Evolutionary conservation across 2,797 vertebrate genomes (phyloP), one percentile per base, ranked within the genome.

Genomic region (Artibeus lituratus): DNA sequence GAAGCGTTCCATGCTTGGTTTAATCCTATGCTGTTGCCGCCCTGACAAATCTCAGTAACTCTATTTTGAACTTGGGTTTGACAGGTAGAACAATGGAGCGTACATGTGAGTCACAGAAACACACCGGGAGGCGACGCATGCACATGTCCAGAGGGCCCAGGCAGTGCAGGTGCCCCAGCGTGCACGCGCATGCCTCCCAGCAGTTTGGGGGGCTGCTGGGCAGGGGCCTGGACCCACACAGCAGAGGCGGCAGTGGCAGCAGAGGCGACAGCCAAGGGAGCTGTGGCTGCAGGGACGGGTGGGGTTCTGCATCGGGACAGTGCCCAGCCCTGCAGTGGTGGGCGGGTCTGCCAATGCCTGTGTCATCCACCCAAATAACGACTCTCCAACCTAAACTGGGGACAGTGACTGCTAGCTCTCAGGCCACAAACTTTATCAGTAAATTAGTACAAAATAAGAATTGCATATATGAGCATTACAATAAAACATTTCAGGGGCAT

Each of bases 71-170:
- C 29, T 42, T 65, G 26, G 51, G 10, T 42, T 72, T n/a, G 35
- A 37, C 73, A 49, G 78, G n/a, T 77, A n/a, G 26, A 44, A 72
- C 51, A 44, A 5, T 2, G 37, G 44, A 57, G n/a, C 19, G 24
- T 62, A 29, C 70, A 15, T 0, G 1, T 29, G 77, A 62, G 62
- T 44, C 26, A 44, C 1, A 32, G n/a, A 53, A 35, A 42, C 4
- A 6, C 8, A 10, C 10, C 15, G 1, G 16, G 65, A 7, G 19
- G 11, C 14, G 3, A 32, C 2, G n/a, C 15, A 1, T 39, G 19
- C 16, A 7, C 5, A 39, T 21, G 57, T 42, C 39, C n/a, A 21
- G 55, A 59, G n/a, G n/a, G 69, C 35, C 86, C 7, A 2, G 55
- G 49, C 35, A 72, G 19, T 2, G 5, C 21, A 7, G 47, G 82